Evolutionary conservation across 1,140 invertebrate genomes (phyloP).

Genomic region (Nasonia longicornis): DNA sequence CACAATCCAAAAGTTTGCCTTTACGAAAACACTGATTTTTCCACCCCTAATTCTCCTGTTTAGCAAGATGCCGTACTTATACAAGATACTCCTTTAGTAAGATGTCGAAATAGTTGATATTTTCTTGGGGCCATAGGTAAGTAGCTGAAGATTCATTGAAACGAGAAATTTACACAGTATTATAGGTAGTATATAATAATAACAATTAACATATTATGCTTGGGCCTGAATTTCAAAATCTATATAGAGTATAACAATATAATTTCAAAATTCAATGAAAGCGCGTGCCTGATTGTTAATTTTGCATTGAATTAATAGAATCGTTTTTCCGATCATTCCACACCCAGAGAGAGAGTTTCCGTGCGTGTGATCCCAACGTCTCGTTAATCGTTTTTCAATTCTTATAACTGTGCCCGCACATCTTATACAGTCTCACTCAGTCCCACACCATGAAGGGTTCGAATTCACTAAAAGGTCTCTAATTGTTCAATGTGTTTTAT

Average conservation of each 20-base stretch:
- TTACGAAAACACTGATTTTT: slow-evolving; percentile 28
- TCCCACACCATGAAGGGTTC: slow-evolving; percentile 53
- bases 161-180: neutral
- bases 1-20: neutral
- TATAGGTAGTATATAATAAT: neutral
- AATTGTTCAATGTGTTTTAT: slow-evolving; percentile 55
- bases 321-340: slow-evolving; percentile 14
- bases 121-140: neutral
- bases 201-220: neutral
- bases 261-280: slow-evolving; percentile 2
- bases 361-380: slow-evolving; percentile 26
- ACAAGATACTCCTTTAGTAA: neutral
- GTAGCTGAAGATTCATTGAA: neutral
- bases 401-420: slow-evolving; percentile 43
- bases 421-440: slow-evolving; percentile 38
- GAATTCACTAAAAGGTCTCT: slow-evolving; percentile 60
- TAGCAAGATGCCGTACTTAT: neutral
- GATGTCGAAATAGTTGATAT: slow-evolving; percentile 14
- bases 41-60: neutral
- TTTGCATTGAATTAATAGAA: neutral
- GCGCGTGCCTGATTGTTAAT: neutral
- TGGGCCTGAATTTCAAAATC: slow-evolving; percentile 2
- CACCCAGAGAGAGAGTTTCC: neutral
- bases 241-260: neutral
- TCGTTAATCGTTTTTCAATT: slow-evolving; percentile 16